Percentiles rank a stretch among this genome's conserved stretches.
These are phyloP conservation scores for Knipowitschia caucasica DNA, from an alignment of 2,797 vertebrate genomes.

Conservation along the genomic window DNA sequence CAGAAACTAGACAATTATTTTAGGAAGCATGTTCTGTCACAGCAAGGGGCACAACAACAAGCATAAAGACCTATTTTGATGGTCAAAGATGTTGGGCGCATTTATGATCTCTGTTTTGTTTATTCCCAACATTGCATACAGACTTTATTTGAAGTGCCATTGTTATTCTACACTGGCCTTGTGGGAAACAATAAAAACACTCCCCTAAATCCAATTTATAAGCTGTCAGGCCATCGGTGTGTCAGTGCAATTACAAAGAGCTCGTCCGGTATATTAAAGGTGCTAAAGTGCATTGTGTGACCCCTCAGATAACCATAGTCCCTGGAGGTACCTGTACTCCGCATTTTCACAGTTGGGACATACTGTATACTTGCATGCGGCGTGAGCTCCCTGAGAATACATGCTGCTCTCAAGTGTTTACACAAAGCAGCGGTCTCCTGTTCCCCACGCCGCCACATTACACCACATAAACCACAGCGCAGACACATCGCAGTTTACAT, in stretches of 20 bases:
- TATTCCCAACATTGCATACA: conserved; percentile 61
- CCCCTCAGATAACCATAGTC: conserved; percentile 27
- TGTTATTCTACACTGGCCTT: conserved; percentile 69
- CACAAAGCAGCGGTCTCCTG: conserved; percentile 11
- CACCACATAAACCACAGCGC: conserved; percentile 14
- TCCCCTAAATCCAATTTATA: conserved; percentile 75
- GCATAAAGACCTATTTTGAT: conserved; percentile 17
- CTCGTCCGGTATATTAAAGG: conserved; percentile 62
- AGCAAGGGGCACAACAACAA: conserved; percentile 19
- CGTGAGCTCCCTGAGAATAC: conserved; percentile 16
- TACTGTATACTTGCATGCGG: conserved; percentile 2
- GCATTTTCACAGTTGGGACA: conserved; percentile 20
- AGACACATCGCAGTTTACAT: conserved; percentile 11
- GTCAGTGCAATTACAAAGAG: conserved; percentile 59
- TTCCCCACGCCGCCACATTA: conserved; percentile 17
- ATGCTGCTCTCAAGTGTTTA: conserved; percentile 29
- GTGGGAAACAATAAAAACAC: conserved; percentile 70
- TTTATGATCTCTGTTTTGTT: conserved; percentile 57
- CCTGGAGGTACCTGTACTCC: conserved; percentile 30
- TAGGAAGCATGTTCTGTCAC: conserved; percentile 9
- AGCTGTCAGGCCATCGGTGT: conserved; percentile 67
- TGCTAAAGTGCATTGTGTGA: conserved; percentile 58
- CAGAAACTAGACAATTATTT: conserved; percentile 12
- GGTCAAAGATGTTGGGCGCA: conserved; percentile 41
- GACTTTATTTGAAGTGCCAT: conserved; percentile 69